Evolutionary conservation across 2,797 vertebrate genomes (phyloP).

Genomic region (Lagodon rhomboides): DNA sequence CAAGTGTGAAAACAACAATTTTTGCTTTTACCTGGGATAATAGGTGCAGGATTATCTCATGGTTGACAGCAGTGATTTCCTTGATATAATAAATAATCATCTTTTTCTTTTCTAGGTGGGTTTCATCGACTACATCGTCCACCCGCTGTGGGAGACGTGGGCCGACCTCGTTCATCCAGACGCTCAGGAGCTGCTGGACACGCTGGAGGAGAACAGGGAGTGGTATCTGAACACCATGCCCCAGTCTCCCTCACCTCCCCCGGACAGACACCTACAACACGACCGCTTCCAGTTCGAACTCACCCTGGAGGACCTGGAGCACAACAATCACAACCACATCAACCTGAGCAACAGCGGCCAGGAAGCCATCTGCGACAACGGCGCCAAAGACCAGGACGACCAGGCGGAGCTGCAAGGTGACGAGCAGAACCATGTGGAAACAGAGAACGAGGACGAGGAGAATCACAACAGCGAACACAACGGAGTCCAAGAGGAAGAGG

Average conservation of each 20-base stretch:
- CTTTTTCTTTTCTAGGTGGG: conserved; percentile 86
- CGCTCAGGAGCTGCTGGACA: conserved; percentile 96
- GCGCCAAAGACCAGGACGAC: neutral
- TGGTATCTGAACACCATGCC: conserved; percentile 97
- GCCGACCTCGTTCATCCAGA: conserved; percentile 95
- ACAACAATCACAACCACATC: conserved; percentile 79
- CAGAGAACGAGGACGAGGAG: conserved; percentile 62
- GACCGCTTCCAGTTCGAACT: conserved; percentile 96
- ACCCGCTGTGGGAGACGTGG: conserved; percentile 97
- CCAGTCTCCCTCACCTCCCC: conserved; percentile 93
- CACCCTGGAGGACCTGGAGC: conserved; percentile 91
- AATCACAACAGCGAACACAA: conserved; percentile 76
- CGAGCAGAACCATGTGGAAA: conserved; percentile 38
- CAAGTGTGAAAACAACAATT: neutral
- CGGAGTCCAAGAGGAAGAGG: conserved; percentile 58
- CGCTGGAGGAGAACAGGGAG: conserved; percentile 95
- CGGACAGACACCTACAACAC: conserved; percentile 89
- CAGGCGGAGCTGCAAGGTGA: conserved; percentile 9
- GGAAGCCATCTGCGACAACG: conserved; percentile 18
- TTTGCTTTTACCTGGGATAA: too few relatives aligned
- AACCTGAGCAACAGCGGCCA: conserved; percentile 44
- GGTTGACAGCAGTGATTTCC: too few relatives aligned
- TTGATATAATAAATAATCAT: neutral
- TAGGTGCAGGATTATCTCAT: too few relatives aligned
- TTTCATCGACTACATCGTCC: conserved; percentile 96